Evolutionary conservation across 2,888 invertebrate genomes (phyloP).

Genomic region (Noctuana brunneofusca): DNA sequence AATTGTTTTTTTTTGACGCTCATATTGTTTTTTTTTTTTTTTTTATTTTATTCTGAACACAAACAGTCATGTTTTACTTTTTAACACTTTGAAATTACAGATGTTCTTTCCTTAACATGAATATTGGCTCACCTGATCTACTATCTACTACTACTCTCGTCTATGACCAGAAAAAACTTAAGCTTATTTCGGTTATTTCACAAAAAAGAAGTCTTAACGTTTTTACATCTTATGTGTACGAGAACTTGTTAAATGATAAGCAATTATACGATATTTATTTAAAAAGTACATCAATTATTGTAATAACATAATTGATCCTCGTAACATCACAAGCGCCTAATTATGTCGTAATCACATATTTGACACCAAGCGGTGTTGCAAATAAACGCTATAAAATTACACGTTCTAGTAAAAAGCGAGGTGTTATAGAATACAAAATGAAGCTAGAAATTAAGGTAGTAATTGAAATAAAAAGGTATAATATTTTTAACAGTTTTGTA

Average conservation of each 20-base stretch:
- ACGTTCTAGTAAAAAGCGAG: neutral
- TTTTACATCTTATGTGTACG: neutral
- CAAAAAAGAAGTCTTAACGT: too few relatives aligned
- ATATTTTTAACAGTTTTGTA: neutral
- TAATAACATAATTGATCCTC: constrained; percentile 3
- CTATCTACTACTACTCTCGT: too few relatives aligned
- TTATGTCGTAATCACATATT: constrained; percentile 7
- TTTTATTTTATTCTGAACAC: too few relatives aligned
- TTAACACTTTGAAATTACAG: too few relatives aligned
- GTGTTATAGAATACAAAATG: neutral
- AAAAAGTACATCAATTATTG: neutral
- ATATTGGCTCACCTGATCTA: too few relatives aligned
- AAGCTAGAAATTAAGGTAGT: neutral
- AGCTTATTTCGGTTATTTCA: too few relatives aligned
- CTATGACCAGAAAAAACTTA: too few relatives aligned
- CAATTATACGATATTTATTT: neutral
- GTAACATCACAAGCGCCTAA: neutral
- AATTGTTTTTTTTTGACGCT: too few relatives aligned
- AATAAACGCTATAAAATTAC: neutral
- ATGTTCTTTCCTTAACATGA: too few relatives aligned
- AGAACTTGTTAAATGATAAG: neutral
- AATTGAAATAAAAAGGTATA: neutral
- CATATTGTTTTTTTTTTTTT: too few relatives aligned
- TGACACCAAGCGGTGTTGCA: constrained; percentile 8
- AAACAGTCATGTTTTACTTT: too few relatives aligned